Conservation (phyloP, 2,113 vertebrate genomes). For the Picathartes gymnocephalus region DNA sequence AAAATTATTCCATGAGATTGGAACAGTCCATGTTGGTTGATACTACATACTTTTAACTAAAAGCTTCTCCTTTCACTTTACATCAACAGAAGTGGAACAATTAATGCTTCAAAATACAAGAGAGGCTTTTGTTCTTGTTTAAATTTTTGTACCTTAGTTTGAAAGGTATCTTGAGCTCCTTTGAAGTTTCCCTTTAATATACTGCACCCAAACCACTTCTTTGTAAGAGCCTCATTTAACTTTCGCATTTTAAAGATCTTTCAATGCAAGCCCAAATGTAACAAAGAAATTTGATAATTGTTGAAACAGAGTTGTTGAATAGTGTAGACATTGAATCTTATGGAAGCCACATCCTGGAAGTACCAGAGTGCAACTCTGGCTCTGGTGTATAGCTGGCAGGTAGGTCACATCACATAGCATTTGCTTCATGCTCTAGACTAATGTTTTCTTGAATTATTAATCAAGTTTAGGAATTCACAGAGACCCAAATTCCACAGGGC, state of each 20-base stretch:
- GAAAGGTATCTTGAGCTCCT: slow-evolving; percentile 59
- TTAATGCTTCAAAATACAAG: slow-evolving; percentile 67
- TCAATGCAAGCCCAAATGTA: slow-evolving; percentile 30
- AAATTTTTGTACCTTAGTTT: slow-evolving; percentile 52
- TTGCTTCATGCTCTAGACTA: slow-evolving; percentile 15
- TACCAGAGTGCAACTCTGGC: not conserved
- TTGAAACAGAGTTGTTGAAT: slow-evolving; percentile 5
- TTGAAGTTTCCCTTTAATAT: slow-evolving; percentile 61
- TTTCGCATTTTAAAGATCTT: slow-evolving; percentile 56
- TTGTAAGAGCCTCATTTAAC: slow-evolving; percentile 56
- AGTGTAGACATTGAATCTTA: not conserved
- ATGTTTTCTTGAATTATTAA: slow-evolving; percentile 38
- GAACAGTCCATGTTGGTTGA: slow-evolving; percentile 70
- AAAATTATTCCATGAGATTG: slow-evolving; percentile 69
- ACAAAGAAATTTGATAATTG: slow-evolving; percentile 36
- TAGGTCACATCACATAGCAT: not conserved
- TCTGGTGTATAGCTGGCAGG: not conserved
- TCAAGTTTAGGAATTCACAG: slow-evolving; percentile 45
- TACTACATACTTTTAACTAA: slow-evolving; percentile 69
- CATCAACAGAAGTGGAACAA: slow-evolving; percentile 58
- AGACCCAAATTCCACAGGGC: not conserved
- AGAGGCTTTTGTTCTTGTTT: slow-evolving; percentile 58
- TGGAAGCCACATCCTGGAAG: not conserved
- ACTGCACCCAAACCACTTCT: slow-evolving; percentile 53
- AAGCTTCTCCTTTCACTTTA: slow-evolving; percentile 70